These are phyloP conservation scores for Papilio glaucus DNA, from an alignment of 1,140 invertebrate species.

Conservation along the genomic window DNA sequence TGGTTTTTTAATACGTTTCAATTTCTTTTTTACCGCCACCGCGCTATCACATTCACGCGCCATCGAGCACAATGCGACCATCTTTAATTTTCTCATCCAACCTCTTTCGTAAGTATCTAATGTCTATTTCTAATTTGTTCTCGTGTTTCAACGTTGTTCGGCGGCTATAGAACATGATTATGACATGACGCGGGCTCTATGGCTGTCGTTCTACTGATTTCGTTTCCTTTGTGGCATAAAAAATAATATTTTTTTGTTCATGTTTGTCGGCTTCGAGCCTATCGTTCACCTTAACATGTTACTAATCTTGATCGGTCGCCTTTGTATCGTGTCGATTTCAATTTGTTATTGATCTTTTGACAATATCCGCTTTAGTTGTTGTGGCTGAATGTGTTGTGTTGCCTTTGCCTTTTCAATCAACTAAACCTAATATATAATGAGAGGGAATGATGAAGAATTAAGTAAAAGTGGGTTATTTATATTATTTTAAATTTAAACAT, in stretches of 20 bases:
- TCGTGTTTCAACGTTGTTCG: constrained; percentile 61
- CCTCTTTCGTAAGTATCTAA: constrained; percentile 52
- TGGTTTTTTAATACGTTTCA: constrained; percentile 49
- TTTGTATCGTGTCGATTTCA: constrained; percentile 42
- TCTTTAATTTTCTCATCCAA: constrained; percentile 62
- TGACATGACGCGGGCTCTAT: constrained; percentile 64
- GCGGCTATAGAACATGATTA: constrained; percentile 52
- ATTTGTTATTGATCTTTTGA: constrained; percentile 46
- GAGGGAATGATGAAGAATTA: too few relatives aligned
- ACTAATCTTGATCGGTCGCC: constrained; percentile 46
- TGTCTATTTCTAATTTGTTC: constrained; percentile 59
- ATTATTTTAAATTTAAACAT: too few relatives aligned
- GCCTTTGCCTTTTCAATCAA: not conserved
- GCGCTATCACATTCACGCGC: constrained; percentile 68
- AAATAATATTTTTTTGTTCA: constrained; percentile 48
- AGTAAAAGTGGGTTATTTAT: too few relatives aligned
- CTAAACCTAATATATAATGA: too few relatives aligned
- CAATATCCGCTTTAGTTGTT: not conserved
- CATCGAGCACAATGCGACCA: constrained; percentile 59
- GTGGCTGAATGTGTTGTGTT: constrained; percentile 4
- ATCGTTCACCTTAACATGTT: constrained; percentile 47
- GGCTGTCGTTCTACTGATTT: constrained; percentile 44
- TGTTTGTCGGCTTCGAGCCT: constrained; percentile 41
- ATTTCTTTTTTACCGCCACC: constrained; percentile 64
- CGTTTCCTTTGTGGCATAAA: constrained; percentile 45